Conservation (phyloP, 2,888 invertebrate species). For the Geophilus truncorum region DNA sequence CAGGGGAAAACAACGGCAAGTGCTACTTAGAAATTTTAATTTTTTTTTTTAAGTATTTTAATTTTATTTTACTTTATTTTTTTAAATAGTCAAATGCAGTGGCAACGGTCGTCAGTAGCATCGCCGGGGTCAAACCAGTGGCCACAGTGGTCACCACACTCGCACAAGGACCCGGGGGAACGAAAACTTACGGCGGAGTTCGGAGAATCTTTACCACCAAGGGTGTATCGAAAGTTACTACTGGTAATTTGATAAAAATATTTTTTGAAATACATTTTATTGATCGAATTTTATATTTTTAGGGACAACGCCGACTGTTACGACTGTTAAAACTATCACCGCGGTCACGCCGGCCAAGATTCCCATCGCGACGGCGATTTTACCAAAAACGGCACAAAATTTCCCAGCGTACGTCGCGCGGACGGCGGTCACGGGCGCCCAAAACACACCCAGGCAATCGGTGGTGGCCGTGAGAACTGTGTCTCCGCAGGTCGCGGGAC, state of each 20-base stretch:
- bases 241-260: too few species aligned
- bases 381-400: constrained; percentile 38
- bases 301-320: constrained; percentile 31
- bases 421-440: constrained; percentile 57
- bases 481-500: constrained; percentile 38
- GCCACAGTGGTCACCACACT: constrained; percentile 35
- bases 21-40: constrained; percentile 31
- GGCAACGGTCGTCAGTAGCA: constrained; percentile 42
- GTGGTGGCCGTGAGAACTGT: constrained; percentile 47
- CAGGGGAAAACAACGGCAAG: constrained; percentile 44
- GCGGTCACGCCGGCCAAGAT: constrained; percentile 35
- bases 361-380: constrained; percentile 39
- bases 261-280: too few species aligned
- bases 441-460: constrained; percentile 50
- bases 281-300: neutral
- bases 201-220: constrained; percentile 40
- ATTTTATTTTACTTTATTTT: neutral
- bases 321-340: constrained; percentile 33
- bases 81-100: neutral
- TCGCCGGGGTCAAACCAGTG: constrained; percentile 37
- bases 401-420: constrained; percentile 33
- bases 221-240: constrained; percentile 37
- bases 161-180: neutral
- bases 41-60: neutral
- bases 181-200: constrained; percentile 39